These are phyloP conservation scores for Protosalanx chinensis DNA, from an alignment of 2,797 vertebrate genomes.

Conservation along the genomic window DNA sequence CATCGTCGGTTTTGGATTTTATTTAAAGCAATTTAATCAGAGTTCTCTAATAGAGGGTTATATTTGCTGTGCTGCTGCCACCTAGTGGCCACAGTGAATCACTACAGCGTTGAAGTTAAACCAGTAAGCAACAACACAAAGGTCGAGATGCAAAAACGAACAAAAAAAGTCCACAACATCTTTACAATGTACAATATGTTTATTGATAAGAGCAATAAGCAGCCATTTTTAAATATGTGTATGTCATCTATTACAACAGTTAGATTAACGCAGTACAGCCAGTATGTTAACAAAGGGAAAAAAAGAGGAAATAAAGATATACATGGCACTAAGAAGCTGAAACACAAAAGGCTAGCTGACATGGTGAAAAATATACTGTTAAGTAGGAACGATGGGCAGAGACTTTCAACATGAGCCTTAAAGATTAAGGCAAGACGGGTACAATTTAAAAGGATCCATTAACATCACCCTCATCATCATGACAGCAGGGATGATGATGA, in stretches of 20 bases:
- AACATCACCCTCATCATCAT: neutral
- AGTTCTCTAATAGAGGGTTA: too few relatives aligned
- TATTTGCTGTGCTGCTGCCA: too few relatives aligned
- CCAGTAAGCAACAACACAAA: too few relatives aligned
- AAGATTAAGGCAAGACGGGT: conserved; percentile 17
- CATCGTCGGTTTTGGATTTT: too few relatives aligned
- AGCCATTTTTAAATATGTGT: conserved; percentile 74
- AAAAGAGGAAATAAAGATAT: conserved; percentile 59
- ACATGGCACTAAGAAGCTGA: conserved; percentile 74
- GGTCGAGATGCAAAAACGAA: neutral
- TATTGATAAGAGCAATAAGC: conserved; percentile 82
- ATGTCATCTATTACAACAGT: conserved; percentile 73
- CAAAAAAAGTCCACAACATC: neutral
- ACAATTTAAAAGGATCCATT: conserved; percentile 7
- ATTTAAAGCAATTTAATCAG: too few relatives aligned
- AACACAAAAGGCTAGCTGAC: conserved; percentile 37
- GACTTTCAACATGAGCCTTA: conserved; percentile 19
- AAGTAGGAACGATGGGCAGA: conserved; percentile 16
- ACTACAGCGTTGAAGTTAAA: too few relatives aligned
- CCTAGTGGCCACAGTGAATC: too few relatives aligned
- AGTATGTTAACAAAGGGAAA: conserved; percentile 67
- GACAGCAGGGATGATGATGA: neutral
- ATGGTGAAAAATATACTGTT: conserved; percentile 25
- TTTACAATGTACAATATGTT: conserved; percentile 76
- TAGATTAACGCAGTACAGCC: conserved; percentile 73